Base-by-base conservation (phyloP, 2,888 invertebrate genomes). In the Leptarthrus brevirostris region DNA sequence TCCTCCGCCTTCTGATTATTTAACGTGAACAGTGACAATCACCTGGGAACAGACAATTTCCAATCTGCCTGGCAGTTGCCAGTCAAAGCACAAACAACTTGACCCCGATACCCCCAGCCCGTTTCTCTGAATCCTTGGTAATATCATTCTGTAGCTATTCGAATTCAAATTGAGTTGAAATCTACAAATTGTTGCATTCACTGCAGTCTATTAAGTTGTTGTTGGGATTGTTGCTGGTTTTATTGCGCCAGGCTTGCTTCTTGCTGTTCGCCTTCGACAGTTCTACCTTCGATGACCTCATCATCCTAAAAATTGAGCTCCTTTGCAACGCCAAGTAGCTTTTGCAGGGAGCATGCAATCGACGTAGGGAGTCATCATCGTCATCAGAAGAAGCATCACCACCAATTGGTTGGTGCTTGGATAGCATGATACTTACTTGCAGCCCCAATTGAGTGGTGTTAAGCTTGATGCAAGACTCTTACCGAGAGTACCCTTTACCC, bases 131-230 rank as follows among this genome's bases (percentile, higher is more conserved):
- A 47, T 47, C 52, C 22, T 52, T 18, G n/a, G 16, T 47, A 4
- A n/a, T 14, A 47, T 47, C 5, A 0, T 2, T 8, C 5, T 71
- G 54, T 40, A 53, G 71, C 24, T n/a, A 71, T 71, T 52, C 18
- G 44, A 71, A 71, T 54, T 40, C 40, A 40, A 40, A 40, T 71
- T 71, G 53, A 54, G 30, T 36, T 71, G 40, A 34, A 54, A 66
- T 44, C 44, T 44, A 2, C 69, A 69, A 69, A 69, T 69, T 49
- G 69, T 69, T 69, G 26, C 69, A 69, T 69, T n/a, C 40, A 49
- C 69, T 69, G 69, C 69, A 69, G 49, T 66, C 66, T 24, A 47
- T 69, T 49, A 69, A 52, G 20, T 26, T 12, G 49, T 16, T 69
- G 14, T 12, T 20, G 5, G 12, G 3, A 16, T 20, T 20, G 18